Evolutionary conservation across 2,113 vertebrate species (phyloP), one percentile per base, ranked within the genome.

Genomic region (Alexandromys fortis): DNA sequence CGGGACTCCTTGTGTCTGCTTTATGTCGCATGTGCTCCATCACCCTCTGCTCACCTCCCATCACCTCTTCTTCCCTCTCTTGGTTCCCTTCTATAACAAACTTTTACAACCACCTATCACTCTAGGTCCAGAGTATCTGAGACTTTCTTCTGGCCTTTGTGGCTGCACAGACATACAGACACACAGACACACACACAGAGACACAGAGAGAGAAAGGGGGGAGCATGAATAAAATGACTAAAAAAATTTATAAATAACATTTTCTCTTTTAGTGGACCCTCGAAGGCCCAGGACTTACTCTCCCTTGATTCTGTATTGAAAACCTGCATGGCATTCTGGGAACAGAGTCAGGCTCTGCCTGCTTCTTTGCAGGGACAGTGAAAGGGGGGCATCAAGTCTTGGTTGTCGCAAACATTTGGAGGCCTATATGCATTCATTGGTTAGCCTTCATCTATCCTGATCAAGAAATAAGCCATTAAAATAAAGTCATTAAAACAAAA

Each of bases 401-500:
- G 17, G 1, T 55, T 67, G 14, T 82, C 47, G 35, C 30, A 38
- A 42, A 73, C 35, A 86, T 58, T 63, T 82, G 7, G 21, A 24
- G 35, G 28, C 70, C 0, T 47, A 47, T 49, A 68, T 33, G 7
- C 65, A 79, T 58, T 47, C 22, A 8, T 1, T 0, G 21, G 0
- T n/a, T 91, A 68, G 7, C 16, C 58, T 81, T 61, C 24, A 28
- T 68, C 17, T 79, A 63, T 72, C 67, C 49, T 63, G 61, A 88
- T 3, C 13, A 75, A 28, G 12, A 24, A 19, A 73, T 38, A 67
- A 72, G 19, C 52, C 61, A 45, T 72, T 45, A 75, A 86, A 93
- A 82, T 90, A 38, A 89, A 38, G 6, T 73, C 55, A 47, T 61
- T 63, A 65, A 65, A 93, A 86, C 87, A 78, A 95, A 90, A 14